Percentiles rank a stretch among this genome's conserved stretches.
Evolutionary conservation across 1,140 invertebrate genomes (phyloP).

Genomic region (Lordiphosa clarofinis): DNA sequence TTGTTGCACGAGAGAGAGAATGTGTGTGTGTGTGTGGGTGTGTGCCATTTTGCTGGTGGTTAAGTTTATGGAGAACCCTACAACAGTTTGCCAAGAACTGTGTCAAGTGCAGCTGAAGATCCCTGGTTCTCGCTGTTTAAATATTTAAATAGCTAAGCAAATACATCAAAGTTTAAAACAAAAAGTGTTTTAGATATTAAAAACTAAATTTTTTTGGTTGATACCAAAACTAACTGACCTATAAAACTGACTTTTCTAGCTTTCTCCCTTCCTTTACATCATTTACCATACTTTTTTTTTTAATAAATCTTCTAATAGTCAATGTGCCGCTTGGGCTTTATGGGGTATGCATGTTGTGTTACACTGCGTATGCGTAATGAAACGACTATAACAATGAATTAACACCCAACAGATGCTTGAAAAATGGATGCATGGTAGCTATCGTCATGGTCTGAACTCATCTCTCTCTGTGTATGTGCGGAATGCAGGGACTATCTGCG

Average conservation of each 20-base stretch:
- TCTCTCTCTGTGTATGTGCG: conserved; percentile 15
- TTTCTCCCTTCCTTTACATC: too few species aligned
- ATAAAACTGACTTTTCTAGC: too few species aligned
- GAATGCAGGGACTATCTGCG: conserved; percentile 66
- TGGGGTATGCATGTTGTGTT: too few species aligned
- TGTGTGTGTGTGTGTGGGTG: conserved; percentile 16
- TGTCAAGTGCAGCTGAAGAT: conserved; percentile 56
- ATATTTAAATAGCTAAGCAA: conserved; percentile 37
- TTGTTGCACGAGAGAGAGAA: conserved; percentile 13
- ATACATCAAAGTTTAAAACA: neutral
- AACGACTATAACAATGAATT: conserved; percentile 62
- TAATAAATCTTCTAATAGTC: too few species aligned
- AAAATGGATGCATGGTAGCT: conserved; percentile 34
- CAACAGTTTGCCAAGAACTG: conserved; percentile 35
- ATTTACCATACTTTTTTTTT: too few species aligned
- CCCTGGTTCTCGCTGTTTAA: conserved; percentile 18
- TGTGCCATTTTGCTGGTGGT: conserved; percentile 41
- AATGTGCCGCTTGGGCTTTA: too few species aligned
- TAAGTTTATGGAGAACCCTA: conserved; percentile 31
- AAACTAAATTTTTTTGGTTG: too few species aligned
- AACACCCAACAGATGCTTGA: conserved; percentile 51
- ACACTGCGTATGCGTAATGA: conserved; percentile 51
- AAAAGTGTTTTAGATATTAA: too few species aligned
- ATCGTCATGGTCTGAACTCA: conserved; percentile 34
- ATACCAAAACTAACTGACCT: too few species aligned